Conservation (phyloP, 2,888 invertebrate genomes). For the Synanthedon myopaeformis region DNA sequence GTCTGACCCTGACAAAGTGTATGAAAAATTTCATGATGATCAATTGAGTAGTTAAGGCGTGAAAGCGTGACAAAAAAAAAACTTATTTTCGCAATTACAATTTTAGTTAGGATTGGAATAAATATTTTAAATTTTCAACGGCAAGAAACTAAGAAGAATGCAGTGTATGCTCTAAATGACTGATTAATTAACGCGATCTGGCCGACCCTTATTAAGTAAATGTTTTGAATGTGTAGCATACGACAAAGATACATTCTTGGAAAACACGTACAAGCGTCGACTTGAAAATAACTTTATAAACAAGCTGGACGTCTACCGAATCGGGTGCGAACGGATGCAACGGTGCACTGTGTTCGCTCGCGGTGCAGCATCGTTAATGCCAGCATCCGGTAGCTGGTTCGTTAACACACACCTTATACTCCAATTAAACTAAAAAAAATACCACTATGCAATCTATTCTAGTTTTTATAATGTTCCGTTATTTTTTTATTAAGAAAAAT, state of each 20-base stretch:
- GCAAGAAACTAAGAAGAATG: no score
- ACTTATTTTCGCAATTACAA: no score
- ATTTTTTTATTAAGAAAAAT: no score
- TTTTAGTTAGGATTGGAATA: no score
- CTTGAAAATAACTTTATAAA: slow-evolving; percentile 50
- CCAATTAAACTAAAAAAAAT: neutral
- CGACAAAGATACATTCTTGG: slow-evolving; percentile 12
- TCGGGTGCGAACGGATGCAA: slow-evolving; percentile 33
- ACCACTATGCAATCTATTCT: no score
- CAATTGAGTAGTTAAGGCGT: no score
- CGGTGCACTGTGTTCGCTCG: slow-evolving; percentile 18
- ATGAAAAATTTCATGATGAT: no score
- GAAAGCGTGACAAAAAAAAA: no score
- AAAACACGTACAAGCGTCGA: slow-evolving; percentile 18
- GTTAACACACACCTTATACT: neutral
- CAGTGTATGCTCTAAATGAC: slow-evolving; percentile 5
- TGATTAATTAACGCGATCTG: slow-evolving; percentile 1
- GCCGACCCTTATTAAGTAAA: neutral
- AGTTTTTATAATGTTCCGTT: no score
- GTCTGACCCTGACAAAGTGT: no score
- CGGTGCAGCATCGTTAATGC: slow-evolving; percentile 23
- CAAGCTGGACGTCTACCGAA: slow-evolving; percentile 29
- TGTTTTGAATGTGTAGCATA: neutral
- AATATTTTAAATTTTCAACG: no score
- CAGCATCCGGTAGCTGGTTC: slow-evolving; percentile 27